A percentile compares a stretch with the other conserved stretches of the same genome.
These are phyloP conservation scores for Zaprionus inermis DNA, from an alignment of 1,140 invertebrate genomes.

Conservation along the genomic window DNA sequence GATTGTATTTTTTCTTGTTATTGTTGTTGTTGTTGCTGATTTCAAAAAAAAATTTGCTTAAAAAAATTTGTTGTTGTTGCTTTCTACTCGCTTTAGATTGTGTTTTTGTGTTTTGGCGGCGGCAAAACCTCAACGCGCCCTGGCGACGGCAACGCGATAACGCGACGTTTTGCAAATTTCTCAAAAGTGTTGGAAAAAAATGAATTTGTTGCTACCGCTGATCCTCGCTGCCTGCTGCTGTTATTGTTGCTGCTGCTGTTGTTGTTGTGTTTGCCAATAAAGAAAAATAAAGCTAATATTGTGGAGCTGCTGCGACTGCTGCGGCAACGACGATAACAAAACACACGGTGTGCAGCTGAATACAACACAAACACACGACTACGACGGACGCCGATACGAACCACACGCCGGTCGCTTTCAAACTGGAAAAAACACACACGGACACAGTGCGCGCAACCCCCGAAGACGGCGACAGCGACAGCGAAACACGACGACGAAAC, in stretches of 20 bases:
- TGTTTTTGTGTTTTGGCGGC: conserved; percentile 65
- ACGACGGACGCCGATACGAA: conserved; percentile 73
- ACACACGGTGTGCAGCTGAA: conserved; percentile 20
- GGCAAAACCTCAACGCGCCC: conserved; percentile 59
- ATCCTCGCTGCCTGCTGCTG: conserved; percentile 13
- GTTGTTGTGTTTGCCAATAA: conserved; percentile 12
- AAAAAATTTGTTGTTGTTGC: conserved; percentile 20
- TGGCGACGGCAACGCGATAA: conserved; percentile 24
- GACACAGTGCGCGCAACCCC: conserved; percentile 66
- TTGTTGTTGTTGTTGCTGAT: conserved; percentile 18
- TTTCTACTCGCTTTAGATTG: neutral
- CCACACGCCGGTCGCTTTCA: conserved; percentile 83
- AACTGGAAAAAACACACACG: conserved; percentile 80
- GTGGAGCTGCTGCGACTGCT: conserved; percentile 21
- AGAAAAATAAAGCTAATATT: conserved; percentile 5
- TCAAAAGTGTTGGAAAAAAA: neutral
- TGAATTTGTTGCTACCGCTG: conserved; percentile 11
- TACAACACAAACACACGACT: conserved; percentile 49
- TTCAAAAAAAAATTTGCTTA: conserved; percentile 35
- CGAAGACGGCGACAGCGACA: conserved; percentile 35
- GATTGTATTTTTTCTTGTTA: neutral
- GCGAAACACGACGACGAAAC: conserved; percentile 2
- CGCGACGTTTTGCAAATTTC: conserved; percentile 18
- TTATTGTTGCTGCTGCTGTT: conserved; percentile 8
- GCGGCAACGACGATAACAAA: conserved; percentile 33